A percentile compares a stretch with the other conserved stretches of the same genome.
Evolutionary conservation across 2,113 vertebrate species (phyloP).

Genomic region (Dicerorhinus sumatrensis): DNA sequence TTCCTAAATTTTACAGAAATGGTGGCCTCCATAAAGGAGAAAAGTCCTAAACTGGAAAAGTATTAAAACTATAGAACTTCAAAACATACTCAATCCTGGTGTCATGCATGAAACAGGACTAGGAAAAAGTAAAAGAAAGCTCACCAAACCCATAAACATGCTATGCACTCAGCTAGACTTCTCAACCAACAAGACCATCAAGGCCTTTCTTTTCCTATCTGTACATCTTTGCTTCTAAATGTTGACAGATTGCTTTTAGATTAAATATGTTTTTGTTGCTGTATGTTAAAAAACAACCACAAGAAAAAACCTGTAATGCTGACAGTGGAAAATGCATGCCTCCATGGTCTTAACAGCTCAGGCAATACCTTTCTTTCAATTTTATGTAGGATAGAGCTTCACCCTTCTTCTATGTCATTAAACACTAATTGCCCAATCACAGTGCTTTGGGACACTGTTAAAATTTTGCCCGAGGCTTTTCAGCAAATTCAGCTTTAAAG

Average conservation of each 20-base stretch:
- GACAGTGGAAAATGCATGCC: slow-evolving; percentile 61
- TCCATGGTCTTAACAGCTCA: slow-evolving; percentile 54
- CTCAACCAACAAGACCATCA: not conserved
- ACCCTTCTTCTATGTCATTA: slow-evolving; percentile 56
- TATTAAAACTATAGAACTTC: not conserved
- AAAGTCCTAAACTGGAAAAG: not conserved
- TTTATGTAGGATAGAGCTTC: slow-evolving; percentile 24
- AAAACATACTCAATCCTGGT: not conserved
- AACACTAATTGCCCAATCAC: slow-evolving; percentile 66
- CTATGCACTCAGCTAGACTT: not conserved
- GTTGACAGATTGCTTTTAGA: not conserved
- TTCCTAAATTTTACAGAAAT: not conserved
- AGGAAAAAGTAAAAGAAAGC: not conserved
- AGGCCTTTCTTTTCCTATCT: not conserved
- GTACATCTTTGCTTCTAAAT: slow-evolving; percentile 44
- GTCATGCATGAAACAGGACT: not conserved
- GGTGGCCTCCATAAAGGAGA: not conserved
- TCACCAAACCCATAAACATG: not conserved
- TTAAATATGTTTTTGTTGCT: slow-evolving; percentile 23
- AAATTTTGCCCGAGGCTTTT: slow-evolving; percentile 56
- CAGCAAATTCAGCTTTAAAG: slow-evolving; percentile 70
- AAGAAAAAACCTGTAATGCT: not conserved
- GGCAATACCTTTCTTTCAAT: slow-evolving; percentile 56
- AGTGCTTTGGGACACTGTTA: slow-evolving; percentile 59
- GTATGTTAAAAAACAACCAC: not conserved